These are phyloP conservation scores for Hipposideros armiger DNA, from an alignment of 2,113 vertebrate genomes.

Conservation along the genomic window DNA sequence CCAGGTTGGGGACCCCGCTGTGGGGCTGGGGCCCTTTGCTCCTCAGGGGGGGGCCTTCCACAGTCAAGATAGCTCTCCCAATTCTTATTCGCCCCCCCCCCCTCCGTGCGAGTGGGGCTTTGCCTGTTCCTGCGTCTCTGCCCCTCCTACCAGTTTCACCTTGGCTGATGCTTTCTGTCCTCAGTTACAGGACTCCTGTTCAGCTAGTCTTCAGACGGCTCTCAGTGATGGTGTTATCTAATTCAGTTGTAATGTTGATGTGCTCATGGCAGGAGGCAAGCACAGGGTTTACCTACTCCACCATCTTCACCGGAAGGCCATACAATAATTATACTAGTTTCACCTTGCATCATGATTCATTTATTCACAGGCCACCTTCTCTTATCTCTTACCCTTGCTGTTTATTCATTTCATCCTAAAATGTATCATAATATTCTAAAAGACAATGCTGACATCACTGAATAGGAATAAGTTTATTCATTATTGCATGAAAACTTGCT, in stretches of 20 bases:
- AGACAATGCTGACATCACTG: background rate
- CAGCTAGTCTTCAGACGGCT: background rate
- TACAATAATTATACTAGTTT: background rate
- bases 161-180: background rate
- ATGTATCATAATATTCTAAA: background rate
- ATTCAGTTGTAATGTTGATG: background rate
- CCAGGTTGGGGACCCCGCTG: background rate
- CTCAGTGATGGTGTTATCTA: background rate
- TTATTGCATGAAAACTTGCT: background rate
- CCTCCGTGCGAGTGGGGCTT: too few species aligned
- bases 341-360: background rate
- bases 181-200: background rate
- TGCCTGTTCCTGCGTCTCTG: too few species aligned
- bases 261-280: background rate
- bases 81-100: background rate
- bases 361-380: background rate
- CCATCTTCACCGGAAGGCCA: background rate
- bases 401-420: slow-evolving; percentile 15
- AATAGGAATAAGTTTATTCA: background rate
- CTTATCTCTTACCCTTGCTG: background rate
- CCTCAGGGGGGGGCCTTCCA: background rate
- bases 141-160: background rate
- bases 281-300: background rate
- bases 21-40: background rate
- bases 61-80: background rate